Conservation (phyloP, 2,113 vertebrate species). For the Protobothrops mucrosquamatus region DNA sequence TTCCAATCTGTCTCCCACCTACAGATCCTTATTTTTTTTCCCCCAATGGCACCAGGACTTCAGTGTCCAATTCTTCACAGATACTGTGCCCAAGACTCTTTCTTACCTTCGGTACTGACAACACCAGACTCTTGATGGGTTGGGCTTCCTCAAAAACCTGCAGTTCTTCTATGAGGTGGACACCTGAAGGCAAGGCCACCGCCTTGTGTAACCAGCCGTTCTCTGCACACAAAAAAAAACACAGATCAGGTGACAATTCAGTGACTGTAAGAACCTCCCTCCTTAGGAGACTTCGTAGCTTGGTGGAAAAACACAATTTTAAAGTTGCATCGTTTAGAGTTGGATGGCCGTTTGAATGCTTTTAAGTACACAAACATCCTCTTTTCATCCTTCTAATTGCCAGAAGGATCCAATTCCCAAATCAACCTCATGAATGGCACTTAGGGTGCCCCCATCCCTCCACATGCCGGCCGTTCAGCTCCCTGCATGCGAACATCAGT, state of each 20-base stretch:
- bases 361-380: too few relatives aligned
- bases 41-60: too few relatives aligned
- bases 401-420: background rate
- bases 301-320: background rate
- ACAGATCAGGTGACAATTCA: background rate
- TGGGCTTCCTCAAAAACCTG: slow-evolving; percentile 86
- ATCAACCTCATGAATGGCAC: background rate
- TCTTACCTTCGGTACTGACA: slow-evolving; percentile 84
- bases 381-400: background rate
- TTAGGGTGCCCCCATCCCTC: background rate
- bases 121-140: slow-evolving; percentile 86
- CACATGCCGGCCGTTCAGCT: background rate
- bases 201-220: slow-evolving; percentile 93
- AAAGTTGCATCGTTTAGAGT: background rate
- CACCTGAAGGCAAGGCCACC: slow-evolving; percentile 74
- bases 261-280: too few relatives aligned
- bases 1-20: background rate
- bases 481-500: background rate
- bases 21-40: background rate
- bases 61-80: background rate
- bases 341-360: background rate
- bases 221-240: slow-evolving; percentile 61
- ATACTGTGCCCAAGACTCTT: background rate
- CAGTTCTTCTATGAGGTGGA: slow-evolving; percentile 92
- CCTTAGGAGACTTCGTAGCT: background rate